Evolutionary conservation across 2,888 invertebrate genomes (phyloP), one percentile per base, ranked within the genome.

Genomic region (Meliscaeva auricollis): DNA sequence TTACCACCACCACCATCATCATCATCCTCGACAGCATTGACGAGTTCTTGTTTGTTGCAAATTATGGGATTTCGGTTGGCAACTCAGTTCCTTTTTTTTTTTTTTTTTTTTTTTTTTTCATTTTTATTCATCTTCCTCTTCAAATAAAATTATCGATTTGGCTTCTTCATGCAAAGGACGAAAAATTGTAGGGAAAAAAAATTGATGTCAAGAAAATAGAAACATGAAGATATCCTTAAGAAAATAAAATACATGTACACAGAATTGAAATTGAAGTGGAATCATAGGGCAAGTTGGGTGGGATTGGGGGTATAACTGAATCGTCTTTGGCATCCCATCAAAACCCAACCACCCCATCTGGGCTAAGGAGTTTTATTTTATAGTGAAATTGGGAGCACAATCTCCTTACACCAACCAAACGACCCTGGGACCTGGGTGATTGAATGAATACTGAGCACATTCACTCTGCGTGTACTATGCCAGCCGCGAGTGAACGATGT

Each of bases 41-140:
- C 76, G 80, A 84, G 85, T 81, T 69, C 81, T 81, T 81, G 85
- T 68, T 69, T 66, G 66, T 50, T 66, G 72, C 66, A 73, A 85
- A 76, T 85, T 85, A 85, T 81, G 81, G 85, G 81, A 85, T 85
- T 81, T 76, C 73, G 62, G 76, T 81, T 81, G 85, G 81, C 85
- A 81, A 62, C 58, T 76, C 66, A 84, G 68, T 32, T 35, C 60
- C 52, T 52, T 44, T 52, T 56, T 15, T n/a, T 26, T 35, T n/a
- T 35, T 30, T 52, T 22, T 32, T 38, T 52, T 68, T 41, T 20
- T 76, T 30, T 15, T 46, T 26, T 17, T 41, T 32, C 44, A 60
- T 76, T 30, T 15, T 46, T 26, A n/a, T 41, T 32, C 44, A 60
- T 70, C 60, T 46, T 64, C 46, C 38, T 46, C 50, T 50, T 35